Evolutionary conservation across 2,113 vertebrate species (phyloP).

Genomic region (Paramisgurnus dabryanus): DNA sequence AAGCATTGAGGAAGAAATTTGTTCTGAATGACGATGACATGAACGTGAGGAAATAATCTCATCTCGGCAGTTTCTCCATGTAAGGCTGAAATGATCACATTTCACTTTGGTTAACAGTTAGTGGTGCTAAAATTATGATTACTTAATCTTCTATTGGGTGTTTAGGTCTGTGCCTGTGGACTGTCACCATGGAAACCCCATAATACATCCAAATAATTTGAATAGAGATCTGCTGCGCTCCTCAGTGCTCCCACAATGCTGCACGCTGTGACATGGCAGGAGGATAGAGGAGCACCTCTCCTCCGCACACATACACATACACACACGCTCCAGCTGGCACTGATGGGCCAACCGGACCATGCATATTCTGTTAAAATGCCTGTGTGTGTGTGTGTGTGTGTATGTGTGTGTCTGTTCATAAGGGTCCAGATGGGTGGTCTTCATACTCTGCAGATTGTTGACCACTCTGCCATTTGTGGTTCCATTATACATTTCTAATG

Average conservation of each 20-base stretch:
- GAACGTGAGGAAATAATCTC: conserved; percentile 67
- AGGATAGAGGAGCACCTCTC: not conserved
- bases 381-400: not conserved
- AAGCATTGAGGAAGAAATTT: conserved; percentile 92
- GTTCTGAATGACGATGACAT: conserved; percentile 89
- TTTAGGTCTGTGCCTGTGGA: conserved; percentile 67
- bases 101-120: not conserved
- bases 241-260: not conserved
- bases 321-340: not conserved
- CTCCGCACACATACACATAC: not conserved
- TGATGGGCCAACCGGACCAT: not conserved
- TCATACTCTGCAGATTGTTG: not conserved
- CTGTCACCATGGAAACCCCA: conserved; percentile 62
- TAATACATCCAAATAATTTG: conserved; percentile 52
- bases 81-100: conserved; percentile 54
- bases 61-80: conserved; percentile 53
- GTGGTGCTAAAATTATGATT: conserved; percentile 33
- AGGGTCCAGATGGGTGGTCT: not conserved
- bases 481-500: conserved; percentile 2
- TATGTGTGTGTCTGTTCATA: not conserved
- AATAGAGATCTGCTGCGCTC: conserved; percentile 27
- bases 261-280: conserved; percentile 1
- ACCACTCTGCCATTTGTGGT: not conserved
- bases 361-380: not conserved
- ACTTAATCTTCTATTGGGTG: conserved; percentile 51